Percentiles rank a stretch among this genome's conserved stretches.
phyloP scores from a whole-genome alignment of 2,797 vertebrate species.

The Diplodus puntazzo region DNA sequence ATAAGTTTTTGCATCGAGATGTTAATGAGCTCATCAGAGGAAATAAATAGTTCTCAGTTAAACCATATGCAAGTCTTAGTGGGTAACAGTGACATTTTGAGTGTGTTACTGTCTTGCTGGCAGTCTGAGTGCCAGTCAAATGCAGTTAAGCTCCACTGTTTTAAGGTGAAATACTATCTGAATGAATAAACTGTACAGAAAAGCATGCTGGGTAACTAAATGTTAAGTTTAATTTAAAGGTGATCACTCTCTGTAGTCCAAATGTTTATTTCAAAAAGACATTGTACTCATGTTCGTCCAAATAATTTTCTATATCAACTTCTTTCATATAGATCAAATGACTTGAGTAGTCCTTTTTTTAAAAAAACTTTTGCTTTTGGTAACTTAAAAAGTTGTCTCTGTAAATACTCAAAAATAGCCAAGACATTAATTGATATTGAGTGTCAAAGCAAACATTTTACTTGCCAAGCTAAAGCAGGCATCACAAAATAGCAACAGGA shows the following conservation, averaged over 20 bases:
- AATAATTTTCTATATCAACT: neutral
- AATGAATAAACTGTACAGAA: neutral
- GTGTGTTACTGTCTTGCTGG: neutral
- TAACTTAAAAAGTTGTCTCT: constrained; percentile 1
- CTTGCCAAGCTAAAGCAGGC: constrained; percentile 6
- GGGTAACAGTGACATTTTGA: neutral
- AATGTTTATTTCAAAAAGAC: neutral
- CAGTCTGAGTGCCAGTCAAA: neutral
- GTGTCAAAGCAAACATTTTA: constrained; percentile 45
- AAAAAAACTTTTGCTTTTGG: neutral
- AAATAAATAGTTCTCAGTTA: neutral
- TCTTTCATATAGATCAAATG: neutral
- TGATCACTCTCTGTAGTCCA: neutral
- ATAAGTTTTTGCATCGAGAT: neutral
- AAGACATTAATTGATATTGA: neutral
- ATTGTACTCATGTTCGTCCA: neutral
- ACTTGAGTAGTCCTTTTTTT: too few species aligned
- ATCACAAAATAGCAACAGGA: constrained; percentile 25
- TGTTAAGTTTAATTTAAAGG: neutral
- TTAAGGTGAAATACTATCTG: neutral
- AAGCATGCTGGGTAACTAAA: neutral
- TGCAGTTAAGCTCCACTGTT: neutral
- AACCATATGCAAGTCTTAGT: neutral
- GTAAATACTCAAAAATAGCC: constrained; percentile 1
- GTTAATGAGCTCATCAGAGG: neutral